These are phyloP conservation scores for Lycocorax pyrrhopterus DNA, from an alignment of 2,113 vertebrate genomes.

Conservation along the genomic window DNA sequence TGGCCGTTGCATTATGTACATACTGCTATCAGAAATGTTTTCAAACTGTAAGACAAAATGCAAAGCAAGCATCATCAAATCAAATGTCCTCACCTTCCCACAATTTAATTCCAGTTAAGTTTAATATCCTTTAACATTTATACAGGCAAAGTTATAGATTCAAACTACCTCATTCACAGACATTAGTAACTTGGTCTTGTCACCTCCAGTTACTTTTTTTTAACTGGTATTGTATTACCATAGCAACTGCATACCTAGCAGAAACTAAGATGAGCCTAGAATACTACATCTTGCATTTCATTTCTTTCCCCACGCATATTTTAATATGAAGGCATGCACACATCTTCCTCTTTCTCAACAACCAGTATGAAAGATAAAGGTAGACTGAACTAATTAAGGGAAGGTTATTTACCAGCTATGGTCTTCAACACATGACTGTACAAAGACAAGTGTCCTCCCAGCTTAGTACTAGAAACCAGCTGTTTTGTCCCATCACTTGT, in stretches of 20 bases:
- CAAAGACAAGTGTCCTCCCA: not conserved
- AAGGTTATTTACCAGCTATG: not conserved
- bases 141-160: not conserved
- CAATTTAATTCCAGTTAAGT: not conserved
- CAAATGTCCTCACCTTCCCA: not conserved
- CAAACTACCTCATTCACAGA: not conserved
- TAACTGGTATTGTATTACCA: not conserved
- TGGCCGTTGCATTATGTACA: not conserved
- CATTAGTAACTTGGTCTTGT: not conserved
- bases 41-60: not conserved
- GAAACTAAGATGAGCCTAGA: not conserved
- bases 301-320: not conserved
- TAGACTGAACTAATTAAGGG: not conserved
- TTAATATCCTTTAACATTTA: not conserved
- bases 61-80: not conserved
- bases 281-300: not conserved
- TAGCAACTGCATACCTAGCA: not conserved
- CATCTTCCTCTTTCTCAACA: not conserved
- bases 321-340: not conserved
- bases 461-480: not conserved
- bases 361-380: not conserved
- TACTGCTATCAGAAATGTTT: not conserved
- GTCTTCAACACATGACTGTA: not conserved
- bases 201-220: not conserved
- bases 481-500: not conserved